These are phyloP conservation scores for Cinara cedri DNA, from an alignment of 2,888 invertebrate genomes.

Conservation along the genomic window DNA sequence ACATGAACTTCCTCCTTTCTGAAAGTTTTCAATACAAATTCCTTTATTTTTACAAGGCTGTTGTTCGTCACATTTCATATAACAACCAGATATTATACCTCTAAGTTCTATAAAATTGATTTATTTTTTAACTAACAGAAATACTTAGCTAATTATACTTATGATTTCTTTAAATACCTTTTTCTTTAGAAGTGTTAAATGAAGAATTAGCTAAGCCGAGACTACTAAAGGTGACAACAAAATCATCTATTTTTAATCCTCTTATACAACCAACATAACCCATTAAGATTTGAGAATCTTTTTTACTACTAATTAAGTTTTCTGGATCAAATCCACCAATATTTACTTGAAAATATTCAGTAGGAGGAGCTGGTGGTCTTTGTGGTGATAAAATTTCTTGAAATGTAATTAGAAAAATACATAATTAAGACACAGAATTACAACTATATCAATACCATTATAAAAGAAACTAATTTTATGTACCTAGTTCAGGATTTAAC, in stretches of 20 bases:
- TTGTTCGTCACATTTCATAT: slow-evolving; percentile 85
- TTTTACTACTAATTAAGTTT: slow-evolving; percentile 66
- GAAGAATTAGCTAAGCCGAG: slow-evolving; percentile 56
- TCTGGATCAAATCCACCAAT: slow-evolving; percentile 83
- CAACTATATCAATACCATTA: neutral
- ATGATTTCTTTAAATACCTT: slow-evolving; percentile 26
- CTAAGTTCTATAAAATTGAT: slow-evolving; percentile 65
- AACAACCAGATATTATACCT: slow-evolving; percentile 81
- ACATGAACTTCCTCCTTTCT: slow-evolving; percentile 82
- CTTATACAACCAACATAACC: slow-evolving; percentile 83
- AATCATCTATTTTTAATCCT: slow-evolving; percentile 83
- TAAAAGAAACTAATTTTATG: slow-evolving; percentile 57
- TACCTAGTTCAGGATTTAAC: slow-evolving; percentile 81
- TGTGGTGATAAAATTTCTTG: slow-evolving; percentile 85
- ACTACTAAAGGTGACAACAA: slow-evolving; percentile 77
- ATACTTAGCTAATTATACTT: neutral
- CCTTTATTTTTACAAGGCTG: slow-evolving; percentile 85
- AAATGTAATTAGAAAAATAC: slow-evolving; percentile 60
- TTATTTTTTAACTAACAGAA: neutral
- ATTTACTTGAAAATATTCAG: slow-evolving; percentile 84
- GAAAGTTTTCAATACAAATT: slow-evolving; percentile 86
- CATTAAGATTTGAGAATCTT: slow-evolving; percentile 65
- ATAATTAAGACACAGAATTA: neutral
- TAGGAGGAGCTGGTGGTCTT: slow-evolving; percentile 86
- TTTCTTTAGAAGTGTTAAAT: slow-evolving; percentile 53